Evolutionary conservation across 2,113 vertebrate genomes (phyloP).

Genomic region (Nycticebus coucang): DNA sequence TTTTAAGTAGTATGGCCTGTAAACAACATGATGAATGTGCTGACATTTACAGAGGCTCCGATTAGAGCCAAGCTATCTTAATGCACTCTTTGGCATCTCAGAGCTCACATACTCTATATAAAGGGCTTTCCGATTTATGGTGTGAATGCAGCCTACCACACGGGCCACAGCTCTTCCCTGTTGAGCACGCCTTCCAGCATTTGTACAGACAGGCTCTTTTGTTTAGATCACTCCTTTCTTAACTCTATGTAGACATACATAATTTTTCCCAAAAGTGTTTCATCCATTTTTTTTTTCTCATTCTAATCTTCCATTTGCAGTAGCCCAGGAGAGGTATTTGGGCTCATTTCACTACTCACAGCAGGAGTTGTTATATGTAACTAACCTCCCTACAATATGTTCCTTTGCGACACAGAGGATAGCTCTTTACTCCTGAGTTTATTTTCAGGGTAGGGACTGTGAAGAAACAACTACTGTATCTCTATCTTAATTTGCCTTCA

Average conservation of each 20-base stretch:
- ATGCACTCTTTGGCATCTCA: constrained; percentile 65
- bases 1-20: constrained; percentile 45
- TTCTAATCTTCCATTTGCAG: constrained; percentile 26
- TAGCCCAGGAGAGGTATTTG: not conserved
- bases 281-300: constrained; percentile 44
- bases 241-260: not conserved
- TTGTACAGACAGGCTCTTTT: not conserved
- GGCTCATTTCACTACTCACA: not conserved
- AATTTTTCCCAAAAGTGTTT: not conserved
- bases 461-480: not conserved
- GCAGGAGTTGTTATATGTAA: not conserved
- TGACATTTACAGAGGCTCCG: constrained; percentile 63
- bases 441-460: not conserved
- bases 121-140: constrained; percentile 34
- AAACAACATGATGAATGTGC: constrained; percentile 53
- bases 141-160: not conserved
- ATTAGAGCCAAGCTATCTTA: constrained; percentile 66
- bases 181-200: not conserved
- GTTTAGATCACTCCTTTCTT: constrained; percentile 46
- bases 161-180: not conserved
- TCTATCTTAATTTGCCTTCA: not conserved
- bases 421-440: not conserved
- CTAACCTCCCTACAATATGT: not conserved
- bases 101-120: not conserved
- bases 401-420: not conserved